Percentiles rank a stretch among this genome's conserved stretches.
These are phyloP conservation scores for Danaus chrysippus DNA, from an alignment of 2,888 invertebrate species.

Conservation along the genomic window DNA sequence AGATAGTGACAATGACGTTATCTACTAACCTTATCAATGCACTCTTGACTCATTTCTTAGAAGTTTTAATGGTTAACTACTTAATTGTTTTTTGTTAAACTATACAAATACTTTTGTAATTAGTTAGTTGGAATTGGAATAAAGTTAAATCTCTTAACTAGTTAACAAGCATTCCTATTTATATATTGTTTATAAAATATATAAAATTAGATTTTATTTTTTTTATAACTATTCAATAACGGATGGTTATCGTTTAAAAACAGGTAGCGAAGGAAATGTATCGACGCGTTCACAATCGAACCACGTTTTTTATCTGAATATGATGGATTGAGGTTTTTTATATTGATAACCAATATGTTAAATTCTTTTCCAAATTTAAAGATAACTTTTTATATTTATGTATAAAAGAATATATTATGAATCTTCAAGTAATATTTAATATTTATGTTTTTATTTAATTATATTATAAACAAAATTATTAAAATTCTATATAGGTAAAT, in stretches of 20 bases:
- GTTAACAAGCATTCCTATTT: too few relatives aligned
- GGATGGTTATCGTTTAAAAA: slow-evolving; percentile 32
- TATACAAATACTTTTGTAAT: neutral
- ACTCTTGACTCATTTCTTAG: slow-evolving; percentile 23
- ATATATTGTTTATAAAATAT: neutral
- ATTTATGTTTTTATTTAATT: too few relatives aligned
- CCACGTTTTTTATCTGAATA: slow-evolving; percentile 30
- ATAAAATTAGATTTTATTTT: neutral
- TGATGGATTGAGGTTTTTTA: slow-evolving; percentile 34
- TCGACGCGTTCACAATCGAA: slow-evolving; percentile 54
- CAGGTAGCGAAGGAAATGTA: slow-evolving; percentile 63
- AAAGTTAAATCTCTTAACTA: too few relatives aligned
- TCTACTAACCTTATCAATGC: slow-evolving; percentile 23
- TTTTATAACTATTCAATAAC: neutral
- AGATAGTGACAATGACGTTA: slow-evolving; percentile 25
- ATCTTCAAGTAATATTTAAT: too few relatives aligned
- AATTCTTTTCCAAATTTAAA: neutral
- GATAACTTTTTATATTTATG: neutral
- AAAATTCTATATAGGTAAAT: too few relatives aligned
- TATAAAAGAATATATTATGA: too few relatives aligned
- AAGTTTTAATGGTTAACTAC: slow-evolving; percentile 14
- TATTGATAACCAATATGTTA: slow-evolving; percentile 24
- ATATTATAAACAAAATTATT: too few relatives aligned
- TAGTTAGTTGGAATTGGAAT: too few relatives aligned
- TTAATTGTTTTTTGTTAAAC: slow-evolving; percentile 1